Evolutionary conservation across 2,888 invertebrate genomes (phyloP).

Genomic region (Tridacna gigas): DNA sequence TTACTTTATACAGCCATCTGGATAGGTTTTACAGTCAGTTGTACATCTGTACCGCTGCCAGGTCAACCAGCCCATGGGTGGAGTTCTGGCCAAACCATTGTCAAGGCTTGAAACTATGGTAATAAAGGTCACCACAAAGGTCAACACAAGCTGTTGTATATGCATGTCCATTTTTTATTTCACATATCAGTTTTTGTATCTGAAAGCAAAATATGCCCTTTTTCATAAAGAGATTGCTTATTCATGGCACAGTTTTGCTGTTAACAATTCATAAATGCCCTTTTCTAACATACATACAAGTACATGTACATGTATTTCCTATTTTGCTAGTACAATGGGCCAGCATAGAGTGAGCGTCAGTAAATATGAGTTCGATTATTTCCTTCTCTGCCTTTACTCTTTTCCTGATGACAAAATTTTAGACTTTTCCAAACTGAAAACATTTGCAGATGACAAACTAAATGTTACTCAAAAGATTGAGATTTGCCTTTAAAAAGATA

Average conservation of each 20-base stretch:
- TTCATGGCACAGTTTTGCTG: too few relatives aligned
- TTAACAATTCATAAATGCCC: neutral
- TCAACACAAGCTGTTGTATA: too few relatives aligned
- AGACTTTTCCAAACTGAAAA: neutral
- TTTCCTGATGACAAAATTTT: neutral
- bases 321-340: too few relatives aligned
- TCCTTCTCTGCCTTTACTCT: too few relatives aligned
- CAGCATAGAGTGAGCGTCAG: neutral
- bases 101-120: conserved; percentile 60
- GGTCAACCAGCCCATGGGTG: conserved; percentile 83
- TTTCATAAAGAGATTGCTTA: too few relatives aligned
- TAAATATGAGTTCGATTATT: neutral
- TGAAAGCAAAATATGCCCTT: too few relatives aligned
- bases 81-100: conserved; percentile 79
- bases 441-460: too few relatives aligned
- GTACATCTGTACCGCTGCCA: conserved; percentile 83
- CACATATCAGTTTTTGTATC: too few relatives aligned
- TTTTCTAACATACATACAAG: neutral
- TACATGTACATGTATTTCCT: too few relatives aligned
- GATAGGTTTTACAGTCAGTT: conserved; percentile 76
- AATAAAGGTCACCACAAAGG: neutral
- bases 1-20: conserved; percentile 80
- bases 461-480: too few relatives aligned
- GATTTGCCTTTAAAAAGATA: too few relatives aligned
- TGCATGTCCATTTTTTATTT: too few relatives aligned